Evolutionary conservation across 2,888 invertebrate genomes (phyloP).

Genomic region (Acronicta aceris): DNA sequence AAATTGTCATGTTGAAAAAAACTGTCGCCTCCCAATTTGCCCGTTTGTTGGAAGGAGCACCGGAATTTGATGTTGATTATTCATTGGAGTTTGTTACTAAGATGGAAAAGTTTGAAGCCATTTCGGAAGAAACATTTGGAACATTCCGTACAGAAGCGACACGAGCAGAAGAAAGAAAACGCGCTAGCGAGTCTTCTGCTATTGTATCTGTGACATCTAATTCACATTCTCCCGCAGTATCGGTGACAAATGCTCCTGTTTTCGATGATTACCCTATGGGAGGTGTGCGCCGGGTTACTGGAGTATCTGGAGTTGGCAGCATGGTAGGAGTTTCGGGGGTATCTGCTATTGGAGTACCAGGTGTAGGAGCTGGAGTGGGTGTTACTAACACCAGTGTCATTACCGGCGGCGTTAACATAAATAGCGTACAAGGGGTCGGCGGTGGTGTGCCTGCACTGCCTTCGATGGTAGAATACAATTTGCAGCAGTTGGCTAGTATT

Average conservation of each 20-base stretch:
- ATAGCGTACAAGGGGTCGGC: constrained; percentile 73
- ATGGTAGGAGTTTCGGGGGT: constrained; percentile 73
- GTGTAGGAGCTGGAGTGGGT: constrained; percentile 73
- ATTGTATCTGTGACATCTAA: constrained; percentile 81
- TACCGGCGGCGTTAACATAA: constrained; percentile 76
- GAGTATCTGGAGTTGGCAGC: constrained; percentile 66
- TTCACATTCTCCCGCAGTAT: constrained; percentile 84
- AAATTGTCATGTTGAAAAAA: constrained; percentile 95
- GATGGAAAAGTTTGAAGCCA: constrained; percentile 93
- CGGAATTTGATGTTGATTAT: constrained; percentile 94
- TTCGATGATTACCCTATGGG: constrained; percentile 92
- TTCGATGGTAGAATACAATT: constrained; percentile 95
- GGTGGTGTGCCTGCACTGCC: constrained; percentile 82
- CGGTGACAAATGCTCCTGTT: constrained; percentile 92
- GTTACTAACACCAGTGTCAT: constrained; percentile 73
- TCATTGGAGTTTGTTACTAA: constrained; percentile 95
- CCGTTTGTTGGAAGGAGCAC: constrained; percentile 93
- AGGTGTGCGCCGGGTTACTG: constrained; percentile 85
- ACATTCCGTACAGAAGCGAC: constrained; percentile 92
- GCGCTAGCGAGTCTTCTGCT: constrained; percentile 83
- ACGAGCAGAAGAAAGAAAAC: constrained; percentile 88
- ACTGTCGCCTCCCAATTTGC: constrained; percentile 93
- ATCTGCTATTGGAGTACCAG: constrained; percentile 71
- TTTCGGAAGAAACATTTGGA: constrained; percentile 93
- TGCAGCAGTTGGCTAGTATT: constrained; percentile 94